phyloP scores from a whole-genome alignment of 1,140 invertebrate species.

The Solenopsis fugax region DNA sequence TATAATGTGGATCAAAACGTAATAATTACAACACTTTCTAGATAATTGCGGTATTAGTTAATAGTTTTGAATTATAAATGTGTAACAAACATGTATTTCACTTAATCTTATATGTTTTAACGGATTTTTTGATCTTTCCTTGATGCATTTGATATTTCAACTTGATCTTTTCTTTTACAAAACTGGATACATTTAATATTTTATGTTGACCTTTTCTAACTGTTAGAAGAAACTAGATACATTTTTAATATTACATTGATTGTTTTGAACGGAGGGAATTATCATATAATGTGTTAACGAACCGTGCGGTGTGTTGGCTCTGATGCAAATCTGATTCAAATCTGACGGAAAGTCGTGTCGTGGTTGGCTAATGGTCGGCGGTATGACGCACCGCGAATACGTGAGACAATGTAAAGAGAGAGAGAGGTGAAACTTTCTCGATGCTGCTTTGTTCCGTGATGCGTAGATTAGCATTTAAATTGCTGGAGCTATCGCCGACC shows the following conservation, averaged over 20 bases:
- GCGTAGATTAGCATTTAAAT: constrained; percentile 66
- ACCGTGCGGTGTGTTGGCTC: constrained; percentile 32
- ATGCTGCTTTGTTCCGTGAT: constrained; percentile 62
- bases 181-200: neutral
- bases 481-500: constrained; percentile 53
- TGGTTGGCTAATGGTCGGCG: constrained; percentile 58
- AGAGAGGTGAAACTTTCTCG: constrained; percentile 61
- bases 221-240: neutral
- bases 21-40: neutral
- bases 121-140: neutral
- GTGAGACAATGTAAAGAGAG: constrained; percentile 58
- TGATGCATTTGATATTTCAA: neutral
- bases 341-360: constrained; percentile 60
- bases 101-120: neutral
- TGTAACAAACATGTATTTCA: neutral
- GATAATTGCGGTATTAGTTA: neutral
- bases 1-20: neutral
- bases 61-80: neutral
- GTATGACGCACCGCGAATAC: constrained; percentile 56
- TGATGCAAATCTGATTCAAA: constrained; percentile 64
- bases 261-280: neutral
- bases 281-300: constrained; percentile 42
- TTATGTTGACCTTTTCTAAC: neutral
- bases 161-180: neutral
- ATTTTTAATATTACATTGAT: neutral